Conservation (phyloP, 2,888 invertebrate genomes). For the Rapana venosa region DNA sequence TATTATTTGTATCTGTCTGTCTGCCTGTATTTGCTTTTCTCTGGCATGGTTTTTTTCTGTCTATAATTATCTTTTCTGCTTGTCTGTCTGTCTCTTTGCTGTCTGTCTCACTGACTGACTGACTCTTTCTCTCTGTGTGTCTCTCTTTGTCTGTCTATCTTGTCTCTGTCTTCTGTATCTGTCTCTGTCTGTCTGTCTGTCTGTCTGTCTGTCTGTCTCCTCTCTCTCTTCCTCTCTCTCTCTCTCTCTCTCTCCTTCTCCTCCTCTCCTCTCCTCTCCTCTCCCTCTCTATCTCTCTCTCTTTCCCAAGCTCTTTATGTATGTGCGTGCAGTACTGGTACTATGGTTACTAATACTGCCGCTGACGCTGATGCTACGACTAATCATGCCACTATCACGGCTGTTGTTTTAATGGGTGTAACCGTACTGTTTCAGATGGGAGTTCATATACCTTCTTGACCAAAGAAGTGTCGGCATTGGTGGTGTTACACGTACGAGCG, state of each 20-base stretch:
- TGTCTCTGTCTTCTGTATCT: not conserved
- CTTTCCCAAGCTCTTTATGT: not conserved
- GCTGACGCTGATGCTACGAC: not conserved
- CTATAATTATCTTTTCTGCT: too few relatives aligned
- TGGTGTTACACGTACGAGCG: too few relatives aligned
- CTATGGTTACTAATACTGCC: not conserved
- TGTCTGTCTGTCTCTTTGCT: not conserved
- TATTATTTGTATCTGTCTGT: not conserved
- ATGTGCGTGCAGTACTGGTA: too few relatives aligned
- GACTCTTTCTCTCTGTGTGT: not conserved
- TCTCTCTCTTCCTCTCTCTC: not conserved
- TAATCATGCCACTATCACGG: not conserved
- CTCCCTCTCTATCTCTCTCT: not conserved
- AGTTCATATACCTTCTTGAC: not conserved
- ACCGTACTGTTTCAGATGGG: not conserved
- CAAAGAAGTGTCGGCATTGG: not conserved
- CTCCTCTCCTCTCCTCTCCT: not conserved
- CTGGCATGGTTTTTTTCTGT: not conserved
- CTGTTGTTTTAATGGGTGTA: not conserved
- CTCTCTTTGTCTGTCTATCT: not conserved
- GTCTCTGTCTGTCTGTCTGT: not conserved
- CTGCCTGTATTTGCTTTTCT: not conserved
- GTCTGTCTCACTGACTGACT: not conserved
- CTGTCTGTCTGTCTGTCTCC: not conserved
- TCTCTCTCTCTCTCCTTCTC: not conserved